These are phyloP conservation scores for Speoplatyrhinus poulsoni DNA, from an alignment of 2,113 vertebrate species.

Conservation along the genomic window DNA sequence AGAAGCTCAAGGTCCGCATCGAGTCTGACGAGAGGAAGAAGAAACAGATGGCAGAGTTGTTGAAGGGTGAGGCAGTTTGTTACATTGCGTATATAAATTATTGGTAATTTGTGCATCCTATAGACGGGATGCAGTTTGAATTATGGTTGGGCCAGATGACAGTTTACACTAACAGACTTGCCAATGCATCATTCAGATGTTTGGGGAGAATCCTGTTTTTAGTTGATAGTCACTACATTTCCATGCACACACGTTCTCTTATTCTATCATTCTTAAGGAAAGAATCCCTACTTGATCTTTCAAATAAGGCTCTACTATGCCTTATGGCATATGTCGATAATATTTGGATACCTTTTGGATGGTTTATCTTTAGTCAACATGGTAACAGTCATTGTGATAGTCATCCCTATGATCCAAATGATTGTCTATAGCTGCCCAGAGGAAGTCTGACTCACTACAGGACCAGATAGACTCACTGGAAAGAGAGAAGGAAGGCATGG, in stretches of 20 bases:
- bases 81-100: not conserved
- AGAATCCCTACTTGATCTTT: no score
- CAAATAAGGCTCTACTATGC: no score
- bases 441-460: slow-evolving; percentile 76
- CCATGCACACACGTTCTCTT: no score
- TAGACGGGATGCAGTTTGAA: no score
- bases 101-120: not conserved
- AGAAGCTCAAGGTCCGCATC: slow-evolving; percentile 88
- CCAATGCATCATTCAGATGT: not conserved
- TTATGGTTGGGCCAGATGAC: no score
- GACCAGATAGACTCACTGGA: slow-evolving; percentile 71
- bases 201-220: not conserved
- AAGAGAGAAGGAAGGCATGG: slow-evolving; percentile 70
- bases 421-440: slow-evolving; percentile 65
- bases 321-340: no score
- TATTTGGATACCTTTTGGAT: no score
- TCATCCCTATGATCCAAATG: no score
- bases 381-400: no score
- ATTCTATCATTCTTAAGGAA: no score
- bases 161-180: not conserved
- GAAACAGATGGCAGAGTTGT: slow-evolving; percentile 70
- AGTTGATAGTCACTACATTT: not conserved
- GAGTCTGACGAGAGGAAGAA: slow-evolving; percentile 88
- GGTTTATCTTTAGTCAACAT: no score
- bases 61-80: slow-evolving; percentile 65